Conservation (phyloP, 2,888 invertebrate species). For the Ectropis crepuscularia region DNA sequence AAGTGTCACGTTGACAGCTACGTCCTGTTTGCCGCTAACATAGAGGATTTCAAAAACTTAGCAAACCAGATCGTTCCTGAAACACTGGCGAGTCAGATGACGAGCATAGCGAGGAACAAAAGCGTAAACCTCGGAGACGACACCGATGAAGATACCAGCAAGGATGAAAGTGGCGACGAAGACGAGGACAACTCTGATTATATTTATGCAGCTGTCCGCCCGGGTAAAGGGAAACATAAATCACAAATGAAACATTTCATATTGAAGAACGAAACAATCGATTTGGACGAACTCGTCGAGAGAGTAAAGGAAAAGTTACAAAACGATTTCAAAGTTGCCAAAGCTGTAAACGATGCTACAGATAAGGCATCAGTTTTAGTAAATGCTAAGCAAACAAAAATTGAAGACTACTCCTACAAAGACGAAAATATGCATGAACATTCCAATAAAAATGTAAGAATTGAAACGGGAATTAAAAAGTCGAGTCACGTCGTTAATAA, state of each 20-base stretch:
- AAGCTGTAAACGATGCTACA: not conserved
- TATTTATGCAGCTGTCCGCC: not conserved
- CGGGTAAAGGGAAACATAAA: not conserved
- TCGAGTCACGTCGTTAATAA: not conserved
- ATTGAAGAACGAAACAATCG: slow-evolving; percentile 27
- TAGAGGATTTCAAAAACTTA: slow-evolving; percentile 56
- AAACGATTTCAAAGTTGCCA: slow-evolving; percentile 33
- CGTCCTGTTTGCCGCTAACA: slow-evolving; percentile 55
- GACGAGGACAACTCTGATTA: not conserved
- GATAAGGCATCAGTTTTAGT: not conserved
- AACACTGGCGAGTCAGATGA: slow-evolving; percentile 49
- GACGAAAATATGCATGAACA: slow-evolving; percentile 15
- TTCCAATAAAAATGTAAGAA: not conserved
- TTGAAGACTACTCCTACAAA: slow-evolving; percentile 27
- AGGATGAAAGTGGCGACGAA: not conserved
- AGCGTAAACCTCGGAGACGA: slow-evolving; percentile 12
- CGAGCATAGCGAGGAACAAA: slow-evolving; percentile 41
- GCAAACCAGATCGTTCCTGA: slow-evolving; percentile 55
- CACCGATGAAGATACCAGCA: not conserved
- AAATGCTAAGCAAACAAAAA: not conserved
- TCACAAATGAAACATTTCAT: slow-evolving; percentile 1
- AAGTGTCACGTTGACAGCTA: slow-evolving; percentile 23
- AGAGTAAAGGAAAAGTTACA: slow-evolving; percentile 52
- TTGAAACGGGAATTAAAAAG: not conserved
- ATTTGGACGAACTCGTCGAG: slow-evolving; percentile 54